A percentile compares a stretch with the other conserved stretches of the same genome.
phyloP scores from a whole-genome alignment of 2,113 vertebrate species.

The Mungos mungo region DNA sequence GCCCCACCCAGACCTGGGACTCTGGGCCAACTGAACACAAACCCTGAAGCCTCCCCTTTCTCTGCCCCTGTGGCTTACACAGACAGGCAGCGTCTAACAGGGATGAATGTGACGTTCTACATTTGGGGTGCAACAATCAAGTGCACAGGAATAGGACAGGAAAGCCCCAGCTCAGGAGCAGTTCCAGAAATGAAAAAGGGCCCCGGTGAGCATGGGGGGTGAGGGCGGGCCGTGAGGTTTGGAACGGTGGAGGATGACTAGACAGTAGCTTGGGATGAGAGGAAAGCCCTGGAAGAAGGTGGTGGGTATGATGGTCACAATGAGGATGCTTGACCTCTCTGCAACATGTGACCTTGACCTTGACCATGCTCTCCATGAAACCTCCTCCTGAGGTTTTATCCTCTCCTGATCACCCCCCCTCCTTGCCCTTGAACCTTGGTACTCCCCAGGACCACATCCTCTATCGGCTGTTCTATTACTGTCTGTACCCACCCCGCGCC shows the following conservation, averaged over 20 bases:
- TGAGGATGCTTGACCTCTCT: rapidly evolving
- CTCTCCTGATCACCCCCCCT: not conserved
- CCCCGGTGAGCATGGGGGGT: too few relatives aligned
- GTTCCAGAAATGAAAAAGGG: not conserved
- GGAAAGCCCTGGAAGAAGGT: not conserved
- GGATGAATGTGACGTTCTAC: not conserved
- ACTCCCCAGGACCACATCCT: not conserved
- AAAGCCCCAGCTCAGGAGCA: not conserved
- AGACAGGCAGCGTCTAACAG: too few relatives aligned
- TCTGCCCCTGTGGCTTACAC: not conserved
- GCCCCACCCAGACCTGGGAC: too few relatives aligned
- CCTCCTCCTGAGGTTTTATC: not conserved
- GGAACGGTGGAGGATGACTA: not conserved
- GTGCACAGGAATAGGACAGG: not conserved
- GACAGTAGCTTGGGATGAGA: rapidly evolving
- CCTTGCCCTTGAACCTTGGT: not conserved
- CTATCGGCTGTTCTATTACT: not conserved
- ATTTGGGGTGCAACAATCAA: not conserved
- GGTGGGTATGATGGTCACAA: rapidly evolving
- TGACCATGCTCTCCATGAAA: rapidly evolving
- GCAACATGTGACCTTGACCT: too few relatives aligned
- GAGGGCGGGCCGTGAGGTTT: not conserved
- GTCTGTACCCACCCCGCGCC: rapidly evolving
- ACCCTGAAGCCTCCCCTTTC: not conserved
- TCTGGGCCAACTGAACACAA: not conserved